Base-by-base conservation (phyloP, 2,113 vertebrate species). In the Corythornis vintsioides region DNA sequence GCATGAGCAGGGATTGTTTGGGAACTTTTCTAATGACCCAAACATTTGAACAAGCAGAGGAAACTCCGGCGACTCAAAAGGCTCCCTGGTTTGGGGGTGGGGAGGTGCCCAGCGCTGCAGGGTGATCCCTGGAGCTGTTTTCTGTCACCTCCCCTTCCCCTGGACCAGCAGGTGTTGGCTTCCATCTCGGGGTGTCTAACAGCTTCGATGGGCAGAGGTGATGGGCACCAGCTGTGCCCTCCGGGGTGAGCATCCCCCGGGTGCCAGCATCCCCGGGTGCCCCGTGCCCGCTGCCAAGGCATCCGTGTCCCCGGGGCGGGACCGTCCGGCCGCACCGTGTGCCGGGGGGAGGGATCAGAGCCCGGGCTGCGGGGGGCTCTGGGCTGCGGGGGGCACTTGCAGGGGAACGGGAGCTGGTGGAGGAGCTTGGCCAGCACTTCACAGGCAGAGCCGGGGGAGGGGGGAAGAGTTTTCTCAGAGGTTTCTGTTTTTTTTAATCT, bases 41-140 rank as follows among this genome's bases (percentile, higher is more conserved):
- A 96, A 94, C 91, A 90, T 93, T 95, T 92, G 91, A 91, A 93
- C 88, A 93, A 92, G 91, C 84, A 67, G 79, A 93, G 80, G 72
- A 88, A 87, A 88, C 79, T 65, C 45, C 6, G 2, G 3, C 0
- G 2, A 40, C 64, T 69, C 69, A 88, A 95, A 91, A 38, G 42
- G n/a, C 76, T 88, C 35, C 60, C 59, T 0, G 7, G 42, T 88
- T 73, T 50, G 92, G 61, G 80, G 82, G 78, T 75, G 76, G 65
- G 40, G 56, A 71, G 61, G 10, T 52, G 48, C 29, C 42, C 4
- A 2, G 9, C 8, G 20, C 40, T 12, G 29, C 40, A 13, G 25
- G 21, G 24, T 4, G 3, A 91, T 70, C 43, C 11, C 66, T 28
- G 48, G 25, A 22, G 3, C 31, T 3, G 40, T 52, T 55, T 19